phyloP scores from a whole-genome alignment of 2,888 invertebrate species.

The Parthenolecanium corni region DNA sequence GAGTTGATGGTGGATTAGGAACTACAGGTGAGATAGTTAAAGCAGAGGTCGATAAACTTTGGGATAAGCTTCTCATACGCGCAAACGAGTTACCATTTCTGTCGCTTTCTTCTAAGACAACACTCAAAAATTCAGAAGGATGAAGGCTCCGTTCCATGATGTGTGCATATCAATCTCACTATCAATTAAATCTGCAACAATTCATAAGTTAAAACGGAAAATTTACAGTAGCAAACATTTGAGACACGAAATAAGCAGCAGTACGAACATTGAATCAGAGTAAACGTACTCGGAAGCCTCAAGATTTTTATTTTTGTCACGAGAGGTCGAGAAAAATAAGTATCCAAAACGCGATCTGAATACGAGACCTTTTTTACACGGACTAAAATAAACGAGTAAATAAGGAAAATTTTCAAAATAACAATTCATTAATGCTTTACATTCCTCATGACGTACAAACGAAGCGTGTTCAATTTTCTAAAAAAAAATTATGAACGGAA shows the following conservation, averaged over 20 bases:
- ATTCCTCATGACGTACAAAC: no score
- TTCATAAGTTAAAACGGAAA: no score
- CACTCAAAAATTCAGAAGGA: slow-evolving; percentile 34
- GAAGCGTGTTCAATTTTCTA: no score
- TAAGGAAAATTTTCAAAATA: no score
- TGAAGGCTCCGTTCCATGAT: slow-evolving; percentile 29
- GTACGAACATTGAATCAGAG: background rate
- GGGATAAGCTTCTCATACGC: background rate
- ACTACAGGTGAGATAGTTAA: slow-evolving; percentile 12
- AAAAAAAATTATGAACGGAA: no score
- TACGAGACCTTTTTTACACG: no score
- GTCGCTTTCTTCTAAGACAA: slow-evolving; percentile 33
- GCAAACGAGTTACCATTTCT: slow-evolving; percentile 1
- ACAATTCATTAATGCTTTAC: no score
- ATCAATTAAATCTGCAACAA: no score
- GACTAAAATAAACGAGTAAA: no score
- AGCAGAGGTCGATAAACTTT: background rate
- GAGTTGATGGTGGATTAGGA: slow-evolving; percentile 1
- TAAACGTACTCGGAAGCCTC: background rate
- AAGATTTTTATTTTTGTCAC: background rate
- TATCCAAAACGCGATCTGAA: background rate
- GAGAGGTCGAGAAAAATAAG: background rate
- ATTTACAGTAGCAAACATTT: no score
- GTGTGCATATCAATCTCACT: no score
- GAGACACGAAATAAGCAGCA: no score